phyloP scores from a whole-genome alignment of 2,113 vertebrate species.

The Setophaga coronata region DNA sequence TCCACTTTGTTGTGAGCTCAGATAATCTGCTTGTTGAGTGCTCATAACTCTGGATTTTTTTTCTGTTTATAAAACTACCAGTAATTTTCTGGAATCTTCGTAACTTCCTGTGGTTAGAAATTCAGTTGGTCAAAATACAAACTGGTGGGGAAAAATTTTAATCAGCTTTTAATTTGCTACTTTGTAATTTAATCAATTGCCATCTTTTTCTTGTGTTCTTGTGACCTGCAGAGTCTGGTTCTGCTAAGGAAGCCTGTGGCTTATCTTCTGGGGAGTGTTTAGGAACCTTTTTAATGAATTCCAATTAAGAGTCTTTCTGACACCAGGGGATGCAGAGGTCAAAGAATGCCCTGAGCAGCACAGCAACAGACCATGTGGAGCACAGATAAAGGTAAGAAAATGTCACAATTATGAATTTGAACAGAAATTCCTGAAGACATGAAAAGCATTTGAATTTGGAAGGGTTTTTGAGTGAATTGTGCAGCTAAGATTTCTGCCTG shows the following conservation, averaged over 20 bases:
- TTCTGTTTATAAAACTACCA: neutral
- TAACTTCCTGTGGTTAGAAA: neutral
- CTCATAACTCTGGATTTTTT: neutral
- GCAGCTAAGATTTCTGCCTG: neutral
- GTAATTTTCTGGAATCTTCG: neutral
- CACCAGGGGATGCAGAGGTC: neutral
- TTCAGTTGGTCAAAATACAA: neutral
- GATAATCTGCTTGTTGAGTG: neutral
- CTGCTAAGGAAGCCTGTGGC: neutral
- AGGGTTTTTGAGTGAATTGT: neutral
- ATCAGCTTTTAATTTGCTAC: neutral
- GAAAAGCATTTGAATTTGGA: neutral
- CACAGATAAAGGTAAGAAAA: constrained; percentile 30
- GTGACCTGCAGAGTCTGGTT: neutral
- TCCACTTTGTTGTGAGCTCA: neutral
- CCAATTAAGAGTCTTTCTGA: constrained; percentile 42
- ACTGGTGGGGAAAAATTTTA: neutral
- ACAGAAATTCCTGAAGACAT: neutral
- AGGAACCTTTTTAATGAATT: constrained; percentile 31
- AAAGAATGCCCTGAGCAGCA: neutral
- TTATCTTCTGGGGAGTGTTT: neutral
- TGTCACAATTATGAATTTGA: neutral
- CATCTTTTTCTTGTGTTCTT: neutral
- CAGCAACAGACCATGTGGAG: neutral
- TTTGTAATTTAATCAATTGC: neutral